These are phyloP conservation scores for Gryllus longicercus DNA, from an alignment of 2,888 invertebrate species.

Conservation along the genomic window DNA sequence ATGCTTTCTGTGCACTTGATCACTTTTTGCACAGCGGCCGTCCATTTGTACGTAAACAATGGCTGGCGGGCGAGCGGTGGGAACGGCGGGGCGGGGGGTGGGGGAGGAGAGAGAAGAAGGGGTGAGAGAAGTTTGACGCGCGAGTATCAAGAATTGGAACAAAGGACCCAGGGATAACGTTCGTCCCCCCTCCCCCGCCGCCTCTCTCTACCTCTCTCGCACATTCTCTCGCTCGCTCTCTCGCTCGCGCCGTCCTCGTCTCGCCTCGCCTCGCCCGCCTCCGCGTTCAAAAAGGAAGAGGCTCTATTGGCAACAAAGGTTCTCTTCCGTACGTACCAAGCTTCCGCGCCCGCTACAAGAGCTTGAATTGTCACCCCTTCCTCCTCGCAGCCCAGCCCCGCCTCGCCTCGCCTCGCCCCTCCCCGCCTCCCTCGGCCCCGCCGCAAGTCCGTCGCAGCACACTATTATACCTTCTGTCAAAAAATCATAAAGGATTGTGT, in stretches of 20 bases:
- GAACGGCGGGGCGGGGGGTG: not conserved
- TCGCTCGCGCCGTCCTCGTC: not conserved
- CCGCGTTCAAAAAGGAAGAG: conserved; percentile 34
- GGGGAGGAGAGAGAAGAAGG: conserved; percentile 21
- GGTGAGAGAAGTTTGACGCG: conserved; percentile 35
- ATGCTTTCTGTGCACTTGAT: conserved; percentile 26
- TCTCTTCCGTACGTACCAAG: conserved; percentile 33
- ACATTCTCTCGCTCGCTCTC: conserved; percentile 26
- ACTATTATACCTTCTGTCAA: conserved; percentile 36
- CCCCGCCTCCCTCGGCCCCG: too few species aligned
- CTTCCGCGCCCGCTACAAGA: conserved; percentile 31
- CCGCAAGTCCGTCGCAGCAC: too few species aligned
- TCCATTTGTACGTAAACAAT: conserved; percentile 37
- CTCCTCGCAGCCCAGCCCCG: conserved; percentile 18
- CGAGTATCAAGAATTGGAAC: conserved; percentile 38
- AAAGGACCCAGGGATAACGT: conserved; percentile 37
- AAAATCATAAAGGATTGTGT: conserved; percentile 37
- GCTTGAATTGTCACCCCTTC: conserved; percentile 37
- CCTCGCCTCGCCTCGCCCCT: conserved; percentile 21
- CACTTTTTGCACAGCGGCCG: conserved; percentile 30
- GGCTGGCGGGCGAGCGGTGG: conserved; percentile 29
- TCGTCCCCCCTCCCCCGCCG: conserved; percentile 27
- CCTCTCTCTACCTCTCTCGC: conserved; percentile 21
- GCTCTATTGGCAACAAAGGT: conserved; percentile 38
- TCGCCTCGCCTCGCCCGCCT: not conserved